Conservation (phyloP, 23 tunicate species). For the Trididemnum miniatum region DNA sequence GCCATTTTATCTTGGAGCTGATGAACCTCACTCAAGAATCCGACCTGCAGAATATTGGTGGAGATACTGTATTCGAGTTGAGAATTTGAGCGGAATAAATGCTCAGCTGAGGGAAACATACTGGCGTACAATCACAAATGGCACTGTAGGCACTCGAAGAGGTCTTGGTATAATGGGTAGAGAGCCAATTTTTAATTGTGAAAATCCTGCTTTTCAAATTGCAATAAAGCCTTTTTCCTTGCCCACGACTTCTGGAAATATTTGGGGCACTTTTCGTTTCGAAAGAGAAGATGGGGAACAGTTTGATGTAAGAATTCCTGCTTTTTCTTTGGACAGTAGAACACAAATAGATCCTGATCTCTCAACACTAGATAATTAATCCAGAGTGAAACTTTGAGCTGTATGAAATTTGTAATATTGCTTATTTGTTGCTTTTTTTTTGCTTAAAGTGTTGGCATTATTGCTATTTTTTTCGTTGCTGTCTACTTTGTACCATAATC, state of each 20-base stretch:
- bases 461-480: no score
- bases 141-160: slow-evolving; percentile 82
- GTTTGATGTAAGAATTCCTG: slow-evolving; percentile 84
- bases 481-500: no score
- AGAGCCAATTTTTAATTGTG: slow-evolving; percentile 70
- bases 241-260: slow-evolving; percentile 70
- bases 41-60: slow-evolving; percentile 70
- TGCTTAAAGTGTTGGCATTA: no score
- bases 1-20: slow-evolving; percentile 87
- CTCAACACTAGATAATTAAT: neutral
- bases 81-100: slow-evolving; percentile 66
- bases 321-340: slow-evolving; percentile 76
- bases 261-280: slow-evolving; percentile 86
- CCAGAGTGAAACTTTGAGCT: no score
- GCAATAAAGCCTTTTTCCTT: slow-evolving; percentile 76
- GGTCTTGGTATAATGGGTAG: slow-evolving; percentile 90
- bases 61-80: slow-evolving; percentile 86
- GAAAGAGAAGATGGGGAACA: slow-evolving; percentile 80
- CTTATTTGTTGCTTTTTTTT: no score
- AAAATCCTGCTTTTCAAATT: slow-evolving; percentile 85
- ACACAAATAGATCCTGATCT: neutral
- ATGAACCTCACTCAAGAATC: neutral
- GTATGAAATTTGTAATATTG: no score
- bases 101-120: slow-evolving; percentile 67
- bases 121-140: slow-evolving; percentile 91